Evolutionary conservation across 2,888 invertebrate genomes (phyloP).

Genomic region (Gymnosoma rotundatum): DNA sequence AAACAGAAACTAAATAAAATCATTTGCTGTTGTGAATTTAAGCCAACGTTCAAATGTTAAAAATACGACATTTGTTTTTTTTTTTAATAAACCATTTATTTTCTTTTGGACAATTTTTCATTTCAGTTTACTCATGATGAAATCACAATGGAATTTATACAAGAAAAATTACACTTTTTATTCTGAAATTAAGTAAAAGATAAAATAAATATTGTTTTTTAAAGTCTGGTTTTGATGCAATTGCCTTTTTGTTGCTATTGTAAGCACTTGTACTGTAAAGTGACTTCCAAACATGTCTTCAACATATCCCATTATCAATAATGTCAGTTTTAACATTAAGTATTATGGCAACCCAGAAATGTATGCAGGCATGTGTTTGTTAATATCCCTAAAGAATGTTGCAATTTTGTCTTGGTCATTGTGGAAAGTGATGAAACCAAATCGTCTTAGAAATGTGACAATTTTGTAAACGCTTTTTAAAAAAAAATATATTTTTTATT

Average conservation of each 20-base stretch:
- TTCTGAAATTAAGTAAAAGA: not conserved
- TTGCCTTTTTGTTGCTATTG: conserved; percentile 6
- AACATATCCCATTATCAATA: conserved; percentile 28
- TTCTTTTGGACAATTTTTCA: conserved; percentile 45
- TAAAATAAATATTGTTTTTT: conserved; percentile 29
- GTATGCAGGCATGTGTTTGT: not conserved
- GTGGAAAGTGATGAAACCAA: not conserved
- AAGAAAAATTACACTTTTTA: conserved; percentile 28
- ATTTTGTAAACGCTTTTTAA: too few species aligned
- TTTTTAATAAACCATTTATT: conserved; percentile 26
- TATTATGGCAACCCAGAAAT: not conserved
- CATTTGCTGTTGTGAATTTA: conserved; percentile 22
- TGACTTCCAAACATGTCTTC: conserved; percentile 50
- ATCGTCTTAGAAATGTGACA: not conserved
- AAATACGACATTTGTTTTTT: conserved; percentile 1
- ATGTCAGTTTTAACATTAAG: conserved; percentile 19
- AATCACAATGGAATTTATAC: conserved; percentile 44
- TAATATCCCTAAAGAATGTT: too few species aligned
- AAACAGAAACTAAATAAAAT: conserved; percentile 11
- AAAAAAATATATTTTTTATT: too few species aligned
- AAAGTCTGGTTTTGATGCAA: conserved; percentile 7
- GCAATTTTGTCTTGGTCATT: not conserved
- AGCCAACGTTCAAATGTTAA: conserved; percentile 23
- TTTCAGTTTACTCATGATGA: conserved; percentile 37
- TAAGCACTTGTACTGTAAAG: conserved; percentile 24